Conservation (phyloP, 2,888 invertebrate species). For the Lacanobia oleracea region DNA sequence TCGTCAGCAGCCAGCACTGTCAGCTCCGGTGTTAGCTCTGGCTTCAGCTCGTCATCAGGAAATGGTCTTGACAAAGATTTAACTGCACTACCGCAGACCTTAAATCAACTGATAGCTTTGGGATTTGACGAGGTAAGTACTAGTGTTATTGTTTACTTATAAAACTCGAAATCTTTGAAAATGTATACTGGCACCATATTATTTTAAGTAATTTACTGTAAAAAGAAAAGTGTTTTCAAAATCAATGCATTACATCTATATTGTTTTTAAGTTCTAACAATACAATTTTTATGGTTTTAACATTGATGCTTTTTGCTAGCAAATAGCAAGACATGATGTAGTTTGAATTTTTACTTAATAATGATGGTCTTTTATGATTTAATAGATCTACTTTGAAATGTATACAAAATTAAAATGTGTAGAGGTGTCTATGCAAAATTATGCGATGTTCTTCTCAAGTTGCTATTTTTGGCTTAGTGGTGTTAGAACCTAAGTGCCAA, state of each 20-base stretch:
- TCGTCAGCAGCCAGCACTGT: conserved; percentile 95
- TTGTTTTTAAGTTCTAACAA: no score
- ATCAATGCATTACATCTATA: neutral
- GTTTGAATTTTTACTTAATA: no score
- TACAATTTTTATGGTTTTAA: no score
- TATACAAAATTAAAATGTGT: no score
- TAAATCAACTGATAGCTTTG: conserved; percentile 92
- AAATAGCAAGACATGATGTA: no score
- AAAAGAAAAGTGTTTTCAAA: neutral
- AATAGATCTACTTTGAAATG: no score
- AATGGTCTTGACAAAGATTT: conserved; percentile 92
- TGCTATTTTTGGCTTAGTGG: no score
- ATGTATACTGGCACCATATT: neutral
- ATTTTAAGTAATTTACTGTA: neutral
- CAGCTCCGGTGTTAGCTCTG: conserved; percentile 90
- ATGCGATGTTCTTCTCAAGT: no score
- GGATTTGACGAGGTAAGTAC: conserved; percentile 93
- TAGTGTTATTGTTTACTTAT: conserved; percentile 8
- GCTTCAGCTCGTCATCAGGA: conserved; percentile 90
- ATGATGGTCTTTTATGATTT: no score
- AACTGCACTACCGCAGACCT: conserved; percentile 91
- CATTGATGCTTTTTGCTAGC: no score
- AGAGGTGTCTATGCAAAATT: no score
- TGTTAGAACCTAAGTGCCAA: no score
- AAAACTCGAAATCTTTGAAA: neutral